Evolutionary conservation across 2,888 invertebrate genomes (phyloP).

Genomic region (Netelia inedita): DNA sequence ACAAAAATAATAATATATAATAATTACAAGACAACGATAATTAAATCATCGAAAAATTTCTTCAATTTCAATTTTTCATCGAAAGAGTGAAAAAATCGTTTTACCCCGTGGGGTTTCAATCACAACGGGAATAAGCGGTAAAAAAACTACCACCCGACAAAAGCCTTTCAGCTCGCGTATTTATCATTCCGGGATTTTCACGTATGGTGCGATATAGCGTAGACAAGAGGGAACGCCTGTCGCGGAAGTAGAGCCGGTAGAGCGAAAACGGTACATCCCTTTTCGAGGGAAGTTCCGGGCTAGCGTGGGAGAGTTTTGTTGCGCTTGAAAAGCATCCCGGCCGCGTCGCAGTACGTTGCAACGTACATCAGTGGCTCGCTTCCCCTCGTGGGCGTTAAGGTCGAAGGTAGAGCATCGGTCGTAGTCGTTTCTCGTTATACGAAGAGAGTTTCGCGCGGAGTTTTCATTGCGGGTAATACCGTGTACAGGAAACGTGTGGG

Average conservation of each 20-base stretch:
- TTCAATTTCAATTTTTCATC: background rate
- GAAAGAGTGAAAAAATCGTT: background rate
- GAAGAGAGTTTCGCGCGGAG: slow-evolving; percentile 19
- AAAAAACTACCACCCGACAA: background rate
- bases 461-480: slow-evolving; percentile 31
- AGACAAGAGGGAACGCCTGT: slow-evolving; percentile 28
- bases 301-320: slow-evolving; percentile 52
- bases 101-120: background rate
- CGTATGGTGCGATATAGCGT: background rate
- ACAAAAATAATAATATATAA: too few relatives aligned
- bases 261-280: slow-evolving; percentile 42
- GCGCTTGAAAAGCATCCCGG: slow-evolving; percentile 24
- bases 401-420: slow-evolving; percentile 53
- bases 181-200: slow-evolving; percentile 25
- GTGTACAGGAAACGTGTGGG: background rate
- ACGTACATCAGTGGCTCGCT: slow-evolving; percentile 25
- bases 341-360: slow-evolving; percentile 25
- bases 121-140: background rate
- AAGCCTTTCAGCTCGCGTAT: slow-evolving; percentile 11
- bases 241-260: background rate
- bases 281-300: slow-evolving; percentile 47
- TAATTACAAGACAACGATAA: too few relatives aligned
- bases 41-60: too few relatives aligned
- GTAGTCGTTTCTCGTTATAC: slow-evolving; percentile 33
- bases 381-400: slow-evolving; percentile 63